Conservation (phyloP, 2,113 vertebrate species). For the Epinephelus moara region DNA sequence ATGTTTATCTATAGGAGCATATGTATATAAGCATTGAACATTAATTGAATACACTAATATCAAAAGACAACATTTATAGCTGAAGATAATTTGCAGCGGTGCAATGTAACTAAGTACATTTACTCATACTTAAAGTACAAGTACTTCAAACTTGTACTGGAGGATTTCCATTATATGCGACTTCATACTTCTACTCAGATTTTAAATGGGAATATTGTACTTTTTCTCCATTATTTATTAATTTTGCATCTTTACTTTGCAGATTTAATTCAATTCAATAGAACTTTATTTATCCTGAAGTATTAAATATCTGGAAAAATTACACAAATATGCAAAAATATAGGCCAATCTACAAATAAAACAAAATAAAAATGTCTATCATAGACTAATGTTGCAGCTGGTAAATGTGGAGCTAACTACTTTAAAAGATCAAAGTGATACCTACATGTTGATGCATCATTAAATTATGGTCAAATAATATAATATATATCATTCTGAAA, state of each 20-base stretch:
- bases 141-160: not conserved
- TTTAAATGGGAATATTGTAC: no score
- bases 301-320: no score
- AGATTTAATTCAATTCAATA: no score
- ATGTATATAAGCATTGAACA: not conserved
- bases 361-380: no score
- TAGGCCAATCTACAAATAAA: no score
- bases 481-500: not conserved
- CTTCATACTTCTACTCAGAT: not conserved
- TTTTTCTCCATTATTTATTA: no score
- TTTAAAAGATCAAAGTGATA: no score
- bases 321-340: no score
- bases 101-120: not conserved
- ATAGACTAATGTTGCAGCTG: no score
- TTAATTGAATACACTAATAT: not conserved
- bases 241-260: no score
- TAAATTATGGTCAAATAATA: not conserved
- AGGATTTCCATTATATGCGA: not conserved
- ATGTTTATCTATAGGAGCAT: not conserved
- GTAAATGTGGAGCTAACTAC: no score
- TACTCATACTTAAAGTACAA: not conserved
- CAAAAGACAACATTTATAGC: not conserved
- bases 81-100: not conserved
- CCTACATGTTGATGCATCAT: not conserved
- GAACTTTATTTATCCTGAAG: no score